Evolutionary conservation across 1,140 invertebrate genomes (phyloP), one percentile per base, ranked within the genome.

Genomic region (Heliconius himera): DNA sequence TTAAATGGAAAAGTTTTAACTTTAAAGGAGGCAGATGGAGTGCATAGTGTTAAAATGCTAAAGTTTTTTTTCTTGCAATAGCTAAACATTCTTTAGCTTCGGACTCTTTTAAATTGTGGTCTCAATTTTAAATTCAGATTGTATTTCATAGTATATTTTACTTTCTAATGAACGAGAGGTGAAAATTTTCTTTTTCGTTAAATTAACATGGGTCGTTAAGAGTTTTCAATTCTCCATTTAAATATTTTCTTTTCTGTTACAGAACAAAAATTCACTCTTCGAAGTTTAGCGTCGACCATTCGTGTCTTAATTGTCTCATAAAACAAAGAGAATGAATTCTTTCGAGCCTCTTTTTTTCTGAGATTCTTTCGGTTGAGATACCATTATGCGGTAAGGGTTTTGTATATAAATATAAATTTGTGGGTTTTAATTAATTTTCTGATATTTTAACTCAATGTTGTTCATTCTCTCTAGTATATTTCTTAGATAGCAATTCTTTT

Each of bases 1-100:
- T 91, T 90, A 88, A 91, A 92, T 91, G 86, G 86, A 88, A 92
- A 91, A 92, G 88, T 92, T 90, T 85, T 82, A 76, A 87, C 83
- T 90, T 87, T 76, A 79, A 81, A 86, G 87, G 86, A 90, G 83
- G 88, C 88, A 54, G 86, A 82, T 73, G 74, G 79, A 87, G 84
- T 85, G 84, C 84, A 85, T 85, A 66, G 60, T 87, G 88, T 85
- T 88, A 89, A 90, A 90, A 88, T 87, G 86, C 88, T 89, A 85
- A 90, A 83, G 84, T 85, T 81, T 83, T 82, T 83, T 82, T 83
- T 81, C 81, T 83, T 82, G 46, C 81, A 82, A 79, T 76, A 80
- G 71, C 81, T 76, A 76, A 75, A 81, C 75, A 79, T 85, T 83
- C 79, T 82, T 85, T 79, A 74, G 81, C 77, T 77, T 78, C 81